Conservation (phyloP, 2,888 invertebrate species). For the Drosophila rellima region DNA sequence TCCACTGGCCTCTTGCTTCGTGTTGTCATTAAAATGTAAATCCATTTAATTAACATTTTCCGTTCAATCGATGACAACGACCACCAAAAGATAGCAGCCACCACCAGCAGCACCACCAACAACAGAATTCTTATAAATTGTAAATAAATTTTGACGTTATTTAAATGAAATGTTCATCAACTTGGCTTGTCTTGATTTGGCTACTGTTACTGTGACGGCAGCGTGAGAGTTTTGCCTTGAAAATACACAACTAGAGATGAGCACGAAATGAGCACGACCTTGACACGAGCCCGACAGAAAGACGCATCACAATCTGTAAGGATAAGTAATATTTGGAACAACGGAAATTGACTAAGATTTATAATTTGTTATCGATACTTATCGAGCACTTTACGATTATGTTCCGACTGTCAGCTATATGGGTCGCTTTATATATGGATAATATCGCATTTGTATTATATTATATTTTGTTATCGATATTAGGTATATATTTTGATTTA, state of each 20-base stretch:
- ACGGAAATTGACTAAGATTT: neutral
- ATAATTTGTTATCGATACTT: neutral
- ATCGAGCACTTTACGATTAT: neutral
- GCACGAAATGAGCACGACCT: neutral
- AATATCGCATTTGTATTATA: neutral
- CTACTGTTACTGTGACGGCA: constrained; percentile 32
- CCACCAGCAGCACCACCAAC: constrained; percentile 16
- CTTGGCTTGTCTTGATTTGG: constrained; percentile 21
- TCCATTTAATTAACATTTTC: constrained; percentile 81
- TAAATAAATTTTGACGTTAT: constrained; percentile 74
- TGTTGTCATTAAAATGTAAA: constrained; percentile 83
- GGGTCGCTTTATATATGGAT: no score
- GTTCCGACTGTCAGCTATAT: no score
- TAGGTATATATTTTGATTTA: neutral
- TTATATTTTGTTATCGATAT: neutral
- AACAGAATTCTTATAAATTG: constrained; percentile 77
- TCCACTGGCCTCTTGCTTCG: constrained; percentile 48
- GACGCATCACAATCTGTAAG: neutral
- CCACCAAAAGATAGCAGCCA: constrained; percentile 73
- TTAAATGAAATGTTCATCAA: constrained; percentile 63
- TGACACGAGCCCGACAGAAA: neutral
- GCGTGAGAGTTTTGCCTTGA: constrained; percentile 58
- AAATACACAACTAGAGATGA: constrained; percentile 3
- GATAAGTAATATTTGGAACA: neutral
- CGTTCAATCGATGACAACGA: constrained; percentile 51